Evolutionary conservation across 1,140 invertebrate species (phyloP).

Genomic region (Penaeus japonicus): DNA sequence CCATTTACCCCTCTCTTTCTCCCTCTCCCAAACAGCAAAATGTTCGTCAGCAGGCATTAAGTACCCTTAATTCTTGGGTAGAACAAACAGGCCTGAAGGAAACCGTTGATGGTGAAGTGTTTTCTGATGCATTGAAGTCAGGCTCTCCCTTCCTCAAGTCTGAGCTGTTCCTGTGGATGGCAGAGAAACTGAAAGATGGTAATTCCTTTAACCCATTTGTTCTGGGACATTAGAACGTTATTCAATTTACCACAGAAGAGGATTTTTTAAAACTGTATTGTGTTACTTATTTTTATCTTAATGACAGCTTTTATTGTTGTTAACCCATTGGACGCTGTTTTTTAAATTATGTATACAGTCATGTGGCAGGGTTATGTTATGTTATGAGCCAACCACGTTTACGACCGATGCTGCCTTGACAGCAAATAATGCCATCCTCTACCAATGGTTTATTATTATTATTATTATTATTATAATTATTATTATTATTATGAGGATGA

Average conservation of each 20-base stretch:
- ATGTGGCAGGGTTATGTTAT: too few relatives aligned
- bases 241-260: too few relatives aligned
- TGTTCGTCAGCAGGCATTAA: slow-evolving; percentile 79
- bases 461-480: too few relatives aligned
- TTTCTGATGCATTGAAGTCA: slow-evolving; percentile 82
- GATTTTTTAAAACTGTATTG: too few relatives aligned
- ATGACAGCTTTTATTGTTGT: too few relatives aligned
- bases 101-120: slow-evolving; percentile 88
- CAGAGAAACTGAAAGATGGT: slow-evolving; percentile 80
- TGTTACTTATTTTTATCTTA: neutral
- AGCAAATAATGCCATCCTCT: too few relatives aligned
- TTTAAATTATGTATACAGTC: too few relatives aligned
- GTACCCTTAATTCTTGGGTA: slow-evolving; percentile 84
- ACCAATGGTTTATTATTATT: too few relatives aligned
- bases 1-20: neutral
- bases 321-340: too few relatives aligned
- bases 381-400: too few relatives aligned
- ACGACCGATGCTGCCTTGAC: too few relatives aligned
- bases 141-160: slow-evolving; percentile 83
- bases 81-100: slow-evolving; percentile 75
- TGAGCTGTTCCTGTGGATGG: slow-evolving; percentile 85
- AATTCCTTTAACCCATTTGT: slow-evolving; percentile 57
- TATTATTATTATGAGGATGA: too few relatives aligned
- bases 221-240: neutral
- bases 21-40: slow-evolving; percentile 69